Base-by-base conservation (phyloP, 2,113 vertebrate species). In the Merops nubicus region DNA sequence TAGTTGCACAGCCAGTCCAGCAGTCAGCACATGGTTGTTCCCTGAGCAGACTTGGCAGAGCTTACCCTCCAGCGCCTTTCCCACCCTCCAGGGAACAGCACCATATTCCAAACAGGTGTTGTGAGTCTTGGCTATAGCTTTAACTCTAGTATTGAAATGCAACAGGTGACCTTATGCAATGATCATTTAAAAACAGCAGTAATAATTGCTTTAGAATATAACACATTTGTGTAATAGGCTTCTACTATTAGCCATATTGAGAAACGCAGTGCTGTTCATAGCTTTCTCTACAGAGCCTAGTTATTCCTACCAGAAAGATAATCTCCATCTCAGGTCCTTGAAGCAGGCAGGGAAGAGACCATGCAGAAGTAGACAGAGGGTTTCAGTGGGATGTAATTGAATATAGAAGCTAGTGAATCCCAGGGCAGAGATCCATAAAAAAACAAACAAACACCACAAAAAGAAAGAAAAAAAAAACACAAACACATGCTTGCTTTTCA, bases 151-250 rank as follows among this genome's bases (percentile, higher is more conserved):
- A 28, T 80, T 75, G 28, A 65, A 88, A 65, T 62, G 12, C 31
- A 63, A 28, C 8, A 72, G 31, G 33, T 25, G 16, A 48, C 0
- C 0, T 38, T 63, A 59, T 15, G 29, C 42, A 88, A 81, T 22
- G 13, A 57, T 20, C 3, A 65, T 62, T 56, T 16, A n/a, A 95
- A 64, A 0, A 78, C 15, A 50, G 26, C 2, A 0, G 29, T 14
- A 74, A 68, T 18, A 20, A 54, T n/a, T 85, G 33, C 12, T 64
- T 85, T 36, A 56, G 33, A 59, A 53, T 43, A 14, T 28, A 48
- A 42, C 15, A 45, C 5, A 25, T 3, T 57, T 50, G 13, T 26
- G 23, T 51, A 51, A 85, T 9, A 16, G 0, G 0, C 18, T 83
- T 65, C 22, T 59, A 43, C 33, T 16, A 36, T 4, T 10, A 54